Conservation (phyloP, 2,113 vertebrate genomes). For the Synodontis membranacea region DNA sequence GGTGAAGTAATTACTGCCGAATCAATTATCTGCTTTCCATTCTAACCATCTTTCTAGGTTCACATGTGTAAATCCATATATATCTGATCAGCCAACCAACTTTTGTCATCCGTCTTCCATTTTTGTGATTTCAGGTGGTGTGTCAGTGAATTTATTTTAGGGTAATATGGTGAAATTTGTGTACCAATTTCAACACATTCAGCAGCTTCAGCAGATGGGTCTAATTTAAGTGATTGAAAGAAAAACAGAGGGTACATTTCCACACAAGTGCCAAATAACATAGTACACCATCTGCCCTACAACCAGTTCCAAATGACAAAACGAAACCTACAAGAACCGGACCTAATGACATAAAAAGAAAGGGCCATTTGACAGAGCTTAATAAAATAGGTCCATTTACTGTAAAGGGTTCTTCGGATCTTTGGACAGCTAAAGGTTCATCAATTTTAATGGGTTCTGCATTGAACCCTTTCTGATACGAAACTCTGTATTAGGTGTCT, state of each 20-base stretch:
- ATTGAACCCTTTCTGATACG: background rate
- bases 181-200: background rate
- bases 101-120: background rate
- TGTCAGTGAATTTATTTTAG: background rate
- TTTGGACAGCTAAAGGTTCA: background rate
- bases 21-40: background rate
- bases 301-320: background rate
- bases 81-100: background rate
- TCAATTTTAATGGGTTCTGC: background rate
- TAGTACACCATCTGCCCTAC: background rate
- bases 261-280: background rate
- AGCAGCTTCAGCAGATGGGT: background rate
- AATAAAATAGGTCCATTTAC: background rate
- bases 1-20: slow-evolving; percentile 31
- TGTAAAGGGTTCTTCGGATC: background rate
- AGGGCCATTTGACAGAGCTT: background rate
- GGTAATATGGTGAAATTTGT: background rate
- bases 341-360: background rate
- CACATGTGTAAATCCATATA: background rate
- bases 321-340: background rate
- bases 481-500: background rate
- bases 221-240: background rate
- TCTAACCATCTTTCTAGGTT: background rate
- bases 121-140: background rate
- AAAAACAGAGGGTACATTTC: background rate